Base-by-base conservation (phyloP, 1,140 invertebrate genomes). In the Drosophila lini region DNA sequence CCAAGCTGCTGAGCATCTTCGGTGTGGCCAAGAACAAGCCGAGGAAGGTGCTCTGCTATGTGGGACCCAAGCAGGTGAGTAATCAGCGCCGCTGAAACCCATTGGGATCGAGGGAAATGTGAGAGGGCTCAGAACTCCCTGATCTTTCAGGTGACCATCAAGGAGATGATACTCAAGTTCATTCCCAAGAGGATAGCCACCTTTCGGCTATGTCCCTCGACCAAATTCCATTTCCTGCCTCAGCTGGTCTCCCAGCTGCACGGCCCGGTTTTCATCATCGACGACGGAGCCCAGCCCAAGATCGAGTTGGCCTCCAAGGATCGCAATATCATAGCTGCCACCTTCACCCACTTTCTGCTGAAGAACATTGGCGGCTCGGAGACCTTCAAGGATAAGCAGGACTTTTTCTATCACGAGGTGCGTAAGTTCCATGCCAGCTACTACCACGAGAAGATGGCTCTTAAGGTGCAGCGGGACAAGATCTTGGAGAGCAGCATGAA, bases 331-430 rank as follows among this genome's bases (percentile, higher is more conserved):
- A 97, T 99, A 68, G 97, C 97, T 5, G 97, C 98, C 44, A 97
- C 97, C 7, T 98, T 98, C 92, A 97, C 97, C 1, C 95, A 97
- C 85, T 98, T 98, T 92, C 94, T 98, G 44, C 92, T 98, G n/a
- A 97, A 97, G 93, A 98, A 98, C 93, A 98, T 98, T 88, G 98
- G 97, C 52, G 98, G 98, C 7, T 98, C 97, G 28, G 97, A 98
- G 93, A 97, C 97, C 31, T 99, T 99, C 90, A 97, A 97, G 93
- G 97, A 98, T 91, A 98, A 98, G 91, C 97, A 98, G 93, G 97
- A 97, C 83, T 98, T 98, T 93, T 98, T 98, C 93, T 98, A 98
- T 93, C 97, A 97, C 91, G 97, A 98, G 94, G 95, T 98, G 47
- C 93, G 97, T 80, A 97, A 97, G 81, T 95, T 95, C 91, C 97